A percentile compares a stretch with the other conserved stretches of the same genome.
These are phyloP conservation scores for Psittacula echo DNA, from an alignment of 2,797 vertebrate genomes.

Conservation along the genomic window DNA sequence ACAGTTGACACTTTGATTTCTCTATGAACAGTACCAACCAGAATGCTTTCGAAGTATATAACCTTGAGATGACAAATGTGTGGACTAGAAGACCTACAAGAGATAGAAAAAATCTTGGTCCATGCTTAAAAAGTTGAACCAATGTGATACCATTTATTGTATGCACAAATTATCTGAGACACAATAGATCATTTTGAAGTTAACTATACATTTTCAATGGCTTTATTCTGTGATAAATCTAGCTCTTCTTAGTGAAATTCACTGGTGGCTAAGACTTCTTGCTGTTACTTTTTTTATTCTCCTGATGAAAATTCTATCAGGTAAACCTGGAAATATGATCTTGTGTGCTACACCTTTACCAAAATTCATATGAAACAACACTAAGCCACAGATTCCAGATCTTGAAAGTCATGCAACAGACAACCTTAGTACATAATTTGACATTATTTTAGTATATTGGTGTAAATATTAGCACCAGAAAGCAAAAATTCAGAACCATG, in stretches of 20 bases:
- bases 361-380: not conserved
- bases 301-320: not conserved
- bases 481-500: not conserved
- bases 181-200: not conserved
- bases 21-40: not conserved
- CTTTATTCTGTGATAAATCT: not conserved
- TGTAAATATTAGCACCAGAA: not conserved
- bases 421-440: not conserved
- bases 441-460: not conserved
- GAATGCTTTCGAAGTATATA: not conserved
- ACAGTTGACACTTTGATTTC: not conserved
- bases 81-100: not conserved
- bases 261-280: not conserved
- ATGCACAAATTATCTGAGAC: not conserved
- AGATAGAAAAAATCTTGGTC: not conserved
- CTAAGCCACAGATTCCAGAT: not conserved
- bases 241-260: not conserved
- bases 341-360: not conserved
- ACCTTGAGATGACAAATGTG: not conserved
- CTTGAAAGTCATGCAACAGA: not conserved
- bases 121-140: not conserved
- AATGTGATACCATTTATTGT: not conserved
- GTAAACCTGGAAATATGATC: not conserved
- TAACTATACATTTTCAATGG: not conserved
- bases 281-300: not conserved